Conservation (phyloP, 2,113 vertebrate genomes). For the Bostrychus sinensis region DNA sequence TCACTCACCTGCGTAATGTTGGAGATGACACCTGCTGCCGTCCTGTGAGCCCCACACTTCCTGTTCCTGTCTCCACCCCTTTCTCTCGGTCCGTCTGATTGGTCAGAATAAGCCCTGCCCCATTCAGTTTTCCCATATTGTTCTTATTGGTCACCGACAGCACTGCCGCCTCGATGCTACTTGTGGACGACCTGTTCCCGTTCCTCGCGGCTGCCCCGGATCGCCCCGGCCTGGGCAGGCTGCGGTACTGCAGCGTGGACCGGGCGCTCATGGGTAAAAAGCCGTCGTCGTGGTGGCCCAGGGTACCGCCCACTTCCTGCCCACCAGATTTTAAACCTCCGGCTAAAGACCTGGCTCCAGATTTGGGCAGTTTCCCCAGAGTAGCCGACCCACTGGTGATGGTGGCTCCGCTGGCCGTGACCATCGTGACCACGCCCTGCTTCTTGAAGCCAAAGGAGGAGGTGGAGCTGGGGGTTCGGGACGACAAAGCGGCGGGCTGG, state of each 20-base stretch:
- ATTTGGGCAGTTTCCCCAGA: slow-evolving; percentile 95
- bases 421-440: slow-evolving; percentile 87
- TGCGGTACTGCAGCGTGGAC: slow-evolving; percentile 96
- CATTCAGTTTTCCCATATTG: slow-evolving; percentile 57
- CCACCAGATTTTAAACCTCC: slow-evolving; percentile 78
- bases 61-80: slow-evolving; percentile 89
- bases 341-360: slow-evolving; percentile 76
- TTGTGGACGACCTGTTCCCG: slow-evolving; percentile 95
- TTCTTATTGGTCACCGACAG: slow-evolving; percentile 78
- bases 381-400: slow-evolving; percentile 96
- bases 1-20: slow-evolving; percentile 90
- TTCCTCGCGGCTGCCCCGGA: slow-evolving; percentile 82
- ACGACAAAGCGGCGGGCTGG: slow-evolving; percentile 50
- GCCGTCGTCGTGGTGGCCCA: slow-evolving; percentile 90
- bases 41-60: slow-evolving; percentile 84
- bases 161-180: slow-evolving; percentile 92
- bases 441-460: slow-evolving; percentile 98
- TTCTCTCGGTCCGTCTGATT: slow-evolving; percentile 99
- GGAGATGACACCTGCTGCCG: slow-evolving; percentile 96
- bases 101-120: slow-evolving; percentile 81
- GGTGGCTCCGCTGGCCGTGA: slow-evolving; percentile 92
- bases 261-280: slow-evolving; percentile 88
- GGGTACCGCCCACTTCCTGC: slow-evolving; percentile 74
- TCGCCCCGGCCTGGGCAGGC: slow-evolving; percentile 93
- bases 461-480: slow-evolving; percentile 86